These are phyloP conservation scores for Nebria ingens DNA, from an alignment of 1,140 invertebrate genomes.

Conservation along the genomic window DNA sequence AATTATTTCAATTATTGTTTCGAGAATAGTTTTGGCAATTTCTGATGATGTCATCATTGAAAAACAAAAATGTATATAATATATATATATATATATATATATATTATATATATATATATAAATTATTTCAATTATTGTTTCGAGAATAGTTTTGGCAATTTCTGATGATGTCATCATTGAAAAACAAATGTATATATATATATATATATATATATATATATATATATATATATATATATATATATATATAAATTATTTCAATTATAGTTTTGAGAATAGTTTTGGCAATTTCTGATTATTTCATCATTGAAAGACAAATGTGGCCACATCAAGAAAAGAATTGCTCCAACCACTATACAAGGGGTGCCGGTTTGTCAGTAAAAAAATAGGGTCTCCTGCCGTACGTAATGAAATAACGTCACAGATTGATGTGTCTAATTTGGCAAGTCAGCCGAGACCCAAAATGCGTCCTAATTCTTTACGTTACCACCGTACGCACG, in stretches of 20 bases:
- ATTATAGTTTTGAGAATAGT: slow-evolving; percentile 18
- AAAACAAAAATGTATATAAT: background rate
- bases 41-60: no score
- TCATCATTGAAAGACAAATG: no score
- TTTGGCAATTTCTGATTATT: no score
- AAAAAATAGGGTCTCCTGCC: background rate
- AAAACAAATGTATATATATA: background rate
- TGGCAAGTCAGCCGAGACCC: background rate
- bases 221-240: background rate
- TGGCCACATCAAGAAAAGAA: no score
- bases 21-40: no score
- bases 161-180: no score
- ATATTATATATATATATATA: background rate
- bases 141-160: no score
- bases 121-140: slow-evolving; percentile 15
- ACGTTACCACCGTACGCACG: background rate
- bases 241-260: background rate
- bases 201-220: background rate
- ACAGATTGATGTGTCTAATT: slow-evolving; percentile 7
- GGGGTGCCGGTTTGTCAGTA: background rate
- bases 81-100: background rate
- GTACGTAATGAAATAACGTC: slow-evolving; percentile 1
- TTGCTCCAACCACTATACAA: no score
- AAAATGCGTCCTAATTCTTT: slow-evolving; percentile 7
- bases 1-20: slow-evolving; percentile 15